Conservation (phyloP, 2,113 vertebrate genomes). For the Lophura nycthemera region DNA sequence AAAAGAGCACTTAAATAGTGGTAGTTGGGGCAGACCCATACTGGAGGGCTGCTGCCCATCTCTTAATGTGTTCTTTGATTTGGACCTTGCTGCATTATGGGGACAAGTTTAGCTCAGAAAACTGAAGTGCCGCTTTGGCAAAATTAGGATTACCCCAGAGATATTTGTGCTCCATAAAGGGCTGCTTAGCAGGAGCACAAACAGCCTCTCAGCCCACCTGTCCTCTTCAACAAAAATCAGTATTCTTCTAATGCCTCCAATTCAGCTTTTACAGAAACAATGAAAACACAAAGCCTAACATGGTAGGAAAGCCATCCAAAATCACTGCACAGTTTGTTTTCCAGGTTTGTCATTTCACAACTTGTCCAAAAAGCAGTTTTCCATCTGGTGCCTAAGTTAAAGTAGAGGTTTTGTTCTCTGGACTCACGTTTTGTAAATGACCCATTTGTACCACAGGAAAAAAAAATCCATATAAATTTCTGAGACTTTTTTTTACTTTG, state of each 20-base stretch:
- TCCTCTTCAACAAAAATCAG: neutral
- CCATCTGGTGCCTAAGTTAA: neutral
- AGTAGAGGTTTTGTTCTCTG: neutral
- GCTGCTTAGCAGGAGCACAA: neutral
- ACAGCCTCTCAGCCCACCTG: neutral
- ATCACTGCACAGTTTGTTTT: slow-evolving; percentile 34
- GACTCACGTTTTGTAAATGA: neutral
- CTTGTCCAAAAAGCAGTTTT: slow-evolving; percentile 28
- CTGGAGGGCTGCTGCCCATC: neutral
- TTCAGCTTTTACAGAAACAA: neutral
- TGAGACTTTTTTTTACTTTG: neutral
- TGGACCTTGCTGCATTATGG: neutral
- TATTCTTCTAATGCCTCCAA: neutral
- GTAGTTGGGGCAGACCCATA: neutral
- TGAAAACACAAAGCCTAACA: neutral
- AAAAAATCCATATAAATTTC: neutral
- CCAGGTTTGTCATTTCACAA: slow-evolving; percentile 41
- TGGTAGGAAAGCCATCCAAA: slow-evolving; percentile 5
- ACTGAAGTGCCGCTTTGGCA: neutral
- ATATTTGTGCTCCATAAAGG: neutral
- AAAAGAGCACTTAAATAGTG: neutral
- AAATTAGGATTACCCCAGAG: neutral
- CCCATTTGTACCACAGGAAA: neutral
- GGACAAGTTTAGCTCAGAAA: slow-evolving; percentile 15
- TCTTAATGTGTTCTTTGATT: neutral